Evolutionary conservation across 2,888 invertebrate species (phyloP), one percentile per base, ranked within the genome.

Genomic region (Capitulum mitella): DNA sequence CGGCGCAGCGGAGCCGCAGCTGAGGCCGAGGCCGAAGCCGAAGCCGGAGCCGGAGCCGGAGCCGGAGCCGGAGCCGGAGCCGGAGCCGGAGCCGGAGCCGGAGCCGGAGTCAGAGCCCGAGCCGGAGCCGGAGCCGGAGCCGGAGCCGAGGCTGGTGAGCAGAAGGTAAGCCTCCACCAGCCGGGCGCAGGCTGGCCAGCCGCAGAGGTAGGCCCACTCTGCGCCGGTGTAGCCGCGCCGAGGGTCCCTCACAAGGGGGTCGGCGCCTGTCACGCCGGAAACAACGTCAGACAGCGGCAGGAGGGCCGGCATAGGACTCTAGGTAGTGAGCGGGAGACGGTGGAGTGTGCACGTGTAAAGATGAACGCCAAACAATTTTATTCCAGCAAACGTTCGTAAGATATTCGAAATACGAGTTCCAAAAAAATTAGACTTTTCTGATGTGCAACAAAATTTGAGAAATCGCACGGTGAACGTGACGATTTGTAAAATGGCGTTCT

Each of bases 201-300:
- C 91, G 84, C 92, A 92, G 84, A 90, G 91, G 82, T 90, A 86
- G 1, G 92, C 92, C 92, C 92, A 92, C 84, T 92, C 91, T 83
- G 91, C 90, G 0, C 92, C 91, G 80, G 91, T 88, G 58, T 91
- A 86, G n/a, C 90, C 90, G 77, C 92, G 87, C 0, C 91, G 90
- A 81, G 89, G 87, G 84, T 92, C 92, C 77, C 90, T 86, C 81
- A 90, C 86, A 16, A 89, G 89, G 10, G 91, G 90, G 83, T 90
- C 91, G 19, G 91, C 91, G 82, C 91, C 92, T 92, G 85, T 6
- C 37, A 58, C 5, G 54, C 10, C 10, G n/a, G 48, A 48, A 14
- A 19, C 12, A 14, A 6, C 2, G 48, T 48, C 19, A 46, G 46
- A 46, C 46, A 46, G 6, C 46, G 46, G 46, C 46, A 46, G 14